These are phyloP conservation scores for Zygaena filipendulae DNA, from an alignment of 2,888 invertebrate species.

Conservation along the genomic window DNA sequence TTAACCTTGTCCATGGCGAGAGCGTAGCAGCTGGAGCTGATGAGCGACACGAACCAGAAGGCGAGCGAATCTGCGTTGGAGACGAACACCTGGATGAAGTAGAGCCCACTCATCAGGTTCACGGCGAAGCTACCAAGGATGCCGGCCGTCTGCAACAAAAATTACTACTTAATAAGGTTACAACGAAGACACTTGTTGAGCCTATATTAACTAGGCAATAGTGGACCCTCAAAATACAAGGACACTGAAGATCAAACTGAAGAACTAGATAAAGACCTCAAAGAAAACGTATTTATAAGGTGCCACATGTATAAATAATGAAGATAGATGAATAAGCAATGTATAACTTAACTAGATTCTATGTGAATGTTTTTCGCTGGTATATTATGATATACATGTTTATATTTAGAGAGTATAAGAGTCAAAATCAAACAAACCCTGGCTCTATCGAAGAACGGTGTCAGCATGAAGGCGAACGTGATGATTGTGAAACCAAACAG, in stretches of 20 bases:
- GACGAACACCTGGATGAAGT: slow-evolving; percentile 84
- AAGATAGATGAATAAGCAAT: no score
- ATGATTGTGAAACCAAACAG: slow-evolving; percentile 85
- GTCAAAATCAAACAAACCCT: slow-evolving; percentile 72
- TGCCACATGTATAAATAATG: no score
- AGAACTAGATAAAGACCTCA: no score
- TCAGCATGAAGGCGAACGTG: slow-evolving; percentile 84
- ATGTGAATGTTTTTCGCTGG: no score
- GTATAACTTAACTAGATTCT: no score
- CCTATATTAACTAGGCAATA: no score
- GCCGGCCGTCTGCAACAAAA: slow-evolving; percentile 75
- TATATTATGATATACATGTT: no score
- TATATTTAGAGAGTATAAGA: no score
- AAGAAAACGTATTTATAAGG: no score
- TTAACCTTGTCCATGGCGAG: slow-evolving; percentile 89
- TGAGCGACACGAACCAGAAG: slow-evolving; percentile 81
- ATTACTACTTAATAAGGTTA: slow-evolving; percentile 8
- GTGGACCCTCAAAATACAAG: no score
- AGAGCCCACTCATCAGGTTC: slow-evolving; percentile 80
- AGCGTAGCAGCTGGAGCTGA: slow-evolving; percentile 86
- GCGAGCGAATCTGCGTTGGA: slow-evolving; percentile 74
- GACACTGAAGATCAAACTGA: no score
- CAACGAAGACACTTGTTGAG: no score
- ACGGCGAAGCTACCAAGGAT: slow-evolving; percentile 83
- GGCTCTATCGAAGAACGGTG: slow-evolving; percentile 87